Evolutionary conservation across 2,888 invertebrate genomes (phyloP).

Genomic region (Ophioninae sp.): DNA sequence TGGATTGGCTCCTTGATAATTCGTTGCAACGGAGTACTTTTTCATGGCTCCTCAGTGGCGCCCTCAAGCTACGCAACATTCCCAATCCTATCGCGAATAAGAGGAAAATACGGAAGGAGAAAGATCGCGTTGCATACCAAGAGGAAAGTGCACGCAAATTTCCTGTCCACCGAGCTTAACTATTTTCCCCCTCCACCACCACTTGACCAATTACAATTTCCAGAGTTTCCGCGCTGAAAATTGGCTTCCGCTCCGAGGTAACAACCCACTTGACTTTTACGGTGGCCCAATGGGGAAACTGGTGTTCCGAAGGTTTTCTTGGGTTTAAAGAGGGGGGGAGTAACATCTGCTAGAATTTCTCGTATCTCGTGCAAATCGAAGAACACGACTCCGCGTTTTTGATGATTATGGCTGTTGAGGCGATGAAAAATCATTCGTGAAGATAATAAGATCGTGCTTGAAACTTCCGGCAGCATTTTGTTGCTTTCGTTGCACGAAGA

Average conservation of each 20-base stretch:
- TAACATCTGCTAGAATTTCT: constrained; percentile 38
- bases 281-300: constrained; percentile 36
- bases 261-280: constrained; percentile 62
- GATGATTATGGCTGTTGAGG: constrained; percentile 36
- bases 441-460: constrained; percentile 43
- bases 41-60: constrained; percentile 28
- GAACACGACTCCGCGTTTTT: constrained; percentile 35
- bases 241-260: constrained; percentile 59
- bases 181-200: constrained; percentile 2
- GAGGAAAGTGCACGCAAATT: constrained; percentile 55
- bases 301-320: too few relatives aligned
- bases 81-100: constrained; percentile 4
- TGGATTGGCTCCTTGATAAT: constrained; percentile 19
- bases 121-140: constrained; percentile 29
- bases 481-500: constrained; percentile 22
- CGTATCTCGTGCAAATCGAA: constrained; percentile 51
- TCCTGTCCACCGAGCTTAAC: constrained; percentile 45
- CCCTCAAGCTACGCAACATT: background rate
- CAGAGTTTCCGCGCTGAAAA: constrained; percentile 54
- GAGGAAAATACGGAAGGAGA: constrained; percentile 6
- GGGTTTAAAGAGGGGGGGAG: too few relatives aligned
- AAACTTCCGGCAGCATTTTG: constrained; percentile 23
- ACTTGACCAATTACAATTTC: constrained; percentile 63
- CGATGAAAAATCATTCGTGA: constrained; percentile 36
- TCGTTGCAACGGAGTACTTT: constrained; percentile 24